Conservation (phyloP, 2,113 vertebrate species). For the Eulacestoma nigropectus region DNA sequence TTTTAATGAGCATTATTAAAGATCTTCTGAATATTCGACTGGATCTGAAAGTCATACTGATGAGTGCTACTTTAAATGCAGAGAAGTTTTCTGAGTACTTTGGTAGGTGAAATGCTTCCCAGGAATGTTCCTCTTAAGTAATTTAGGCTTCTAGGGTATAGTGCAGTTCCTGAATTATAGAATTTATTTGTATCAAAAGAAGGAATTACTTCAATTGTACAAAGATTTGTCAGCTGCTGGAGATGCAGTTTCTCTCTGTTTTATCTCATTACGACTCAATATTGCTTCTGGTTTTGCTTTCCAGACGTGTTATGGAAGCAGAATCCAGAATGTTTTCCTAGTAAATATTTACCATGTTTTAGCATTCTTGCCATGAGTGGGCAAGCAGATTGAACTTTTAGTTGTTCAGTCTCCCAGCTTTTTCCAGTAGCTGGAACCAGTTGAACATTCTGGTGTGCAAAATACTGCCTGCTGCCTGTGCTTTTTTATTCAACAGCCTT, state of each 20-base stretch:
- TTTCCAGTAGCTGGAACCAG: background rate
- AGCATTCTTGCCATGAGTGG: background rate
- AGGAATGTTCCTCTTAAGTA: background rate
- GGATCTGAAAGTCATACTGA: constrained; percentile 90
- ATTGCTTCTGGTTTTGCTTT: background rate
- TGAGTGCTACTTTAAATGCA: constrained; percentile 96
- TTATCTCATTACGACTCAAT: rapidly evolving
- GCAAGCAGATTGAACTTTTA: background rate
- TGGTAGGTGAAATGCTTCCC: constrained; percentile 71
- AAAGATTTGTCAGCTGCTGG: background rate
- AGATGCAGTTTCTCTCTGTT: background rate
- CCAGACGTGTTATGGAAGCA: background rate
- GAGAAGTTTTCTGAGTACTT: constrained; percentile 97
- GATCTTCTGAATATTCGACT: constrained; percentile 79
- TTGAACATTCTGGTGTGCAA: background rate
- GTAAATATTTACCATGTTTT: background rate
- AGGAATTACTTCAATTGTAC: background rate
- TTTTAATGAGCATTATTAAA: constrained; percentile 90
- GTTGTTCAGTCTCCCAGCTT: background rate
- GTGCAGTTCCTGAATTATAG: background rate
- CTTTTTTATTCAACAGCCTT: background rate
- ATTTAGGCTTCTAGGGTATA: background rate
- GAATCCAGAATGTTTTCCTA: background rate
- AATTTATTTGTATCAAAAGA: background rate
- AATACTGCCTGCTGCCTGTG: background rate